These are phyloP conservation scores for Heteractis magnifica DNA, from an alignment of 92 coral and sea anemone genomes.

Conservation along the genomic window DNA sequence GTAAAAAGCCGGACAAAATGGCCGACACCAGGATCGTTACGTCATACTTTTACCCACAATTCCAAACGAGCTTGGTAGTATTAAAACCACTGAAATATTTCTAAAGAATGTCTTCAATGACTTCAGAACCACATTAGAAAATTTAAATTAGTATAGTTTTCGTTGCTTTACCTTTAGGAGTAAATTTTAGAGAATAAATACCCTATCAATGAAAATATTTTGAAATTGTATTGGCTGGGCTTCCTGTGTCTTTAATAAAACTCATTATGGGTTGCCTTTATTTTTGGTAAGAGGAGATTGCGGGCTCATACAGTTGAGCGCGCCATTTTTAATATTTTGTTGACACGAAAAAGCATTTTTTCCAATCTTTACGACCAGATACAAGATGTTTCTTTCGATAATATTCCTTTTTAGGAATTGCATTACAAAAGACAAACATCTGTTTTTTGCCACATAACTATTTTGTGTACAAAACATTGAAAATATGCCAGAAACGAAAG, in stretches of 20 bases:
- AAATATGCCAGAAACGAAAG: constrained; percentile 45
- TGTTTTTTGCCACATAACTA: background rate
- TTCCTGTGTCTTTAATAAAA: background rate
- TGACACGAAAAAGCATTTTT: background rate
- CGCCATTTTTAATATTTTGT: constrained; percentile 71
- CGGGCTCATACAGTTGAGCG: constrained; percentile 34
- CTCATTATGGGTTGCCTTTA: too few species aligned
- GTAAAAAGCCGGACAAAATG: constrained; percentile 78
- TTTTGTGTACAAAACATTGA: background rate
- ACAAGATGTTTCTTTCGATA: constrained; percentile 10
- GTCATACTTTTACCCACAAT: constrained; percentile 61
- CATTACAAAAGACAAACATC: background rate
- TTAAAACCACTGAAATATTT: background rate
- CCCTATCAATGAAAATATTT: background rate
- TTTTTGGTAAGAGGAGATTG: background rate
- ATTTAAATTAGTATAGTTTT: background rate
- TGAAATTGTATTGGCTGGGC: constrained; percentile 2
- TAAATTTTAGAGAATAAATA: background rate
- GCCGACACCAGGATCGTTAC: constrained; percentile 54
- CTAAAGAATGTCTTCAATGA: background rate
- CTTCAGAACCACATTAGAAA: background rate
- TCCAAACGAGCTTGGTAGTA: constrained; percentile 11
- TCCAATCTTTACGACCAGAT: background rate
- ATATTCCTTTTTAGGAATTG: background rate
- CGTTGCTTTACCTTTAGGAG: background rate